Percentiles rank a stretch among this genome's conserved stretches.
Conservation (phyloP, 2,888 invertebrate species). For the Drosophila percnosoma region DNA sequence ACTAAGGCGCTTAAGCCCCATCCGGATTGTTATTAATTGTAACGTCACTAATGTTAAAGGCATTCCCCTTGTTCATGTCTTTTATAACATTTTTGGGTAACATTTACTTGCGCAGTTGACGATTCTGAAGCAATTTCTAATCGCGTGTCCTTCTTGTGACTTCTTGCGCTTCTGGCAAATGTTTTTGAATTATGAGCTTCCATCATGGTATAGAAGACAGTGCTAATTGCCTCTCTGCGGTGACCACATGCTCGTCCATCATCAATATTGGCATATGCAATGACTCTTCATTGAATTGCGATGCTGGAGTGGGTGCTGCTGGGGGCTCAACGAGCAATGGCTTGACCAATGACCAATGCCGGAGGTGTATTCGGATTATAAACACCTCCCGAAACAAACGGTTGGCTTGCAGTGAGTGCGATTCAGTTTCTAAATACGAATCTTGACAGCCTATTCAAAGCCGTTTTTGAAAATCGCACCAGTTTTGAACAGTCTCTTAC, state of each 20-base stretch:
- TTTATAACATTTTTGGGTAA: constrained; percentile 94
- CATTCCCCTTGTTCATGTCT: constrained; percentile 92
- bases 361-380: neutral
- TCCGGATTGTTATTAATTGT: constrained; percentile 72
- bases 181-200: constrained; percentile 81
- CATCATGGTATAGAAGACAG: constrained; percentile 48
- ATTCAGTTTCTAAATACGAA: no score
- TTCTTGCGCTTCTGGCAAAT: constrained; percentile 83
- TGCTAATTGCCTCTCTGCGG: neutral
- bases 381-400: neutral
- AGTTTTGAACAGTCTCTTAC: neutral
- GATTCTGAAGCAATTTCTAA: constrained; percentile 89
- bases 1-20: constrained; percentile 86
- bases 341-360: neutral
- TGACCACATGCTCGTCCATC: constrained; percentile 30
- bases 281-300: neutral
- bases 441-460: no score
- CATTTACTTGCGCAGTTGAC: constrained; percentile 89
- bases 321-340: neutral
- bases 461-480: neutral
- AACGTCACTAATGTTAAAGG: constrained; percentile 82
- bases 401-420: no score
- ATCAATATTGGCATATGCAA: constrained; percentile 32
- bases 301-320: neutral
- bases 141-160: constrained; percentile 80